phyloP scores from a whole-genome alignment of 1,140 invertebrate species.

The Drosophila bifasciata region DNA sequence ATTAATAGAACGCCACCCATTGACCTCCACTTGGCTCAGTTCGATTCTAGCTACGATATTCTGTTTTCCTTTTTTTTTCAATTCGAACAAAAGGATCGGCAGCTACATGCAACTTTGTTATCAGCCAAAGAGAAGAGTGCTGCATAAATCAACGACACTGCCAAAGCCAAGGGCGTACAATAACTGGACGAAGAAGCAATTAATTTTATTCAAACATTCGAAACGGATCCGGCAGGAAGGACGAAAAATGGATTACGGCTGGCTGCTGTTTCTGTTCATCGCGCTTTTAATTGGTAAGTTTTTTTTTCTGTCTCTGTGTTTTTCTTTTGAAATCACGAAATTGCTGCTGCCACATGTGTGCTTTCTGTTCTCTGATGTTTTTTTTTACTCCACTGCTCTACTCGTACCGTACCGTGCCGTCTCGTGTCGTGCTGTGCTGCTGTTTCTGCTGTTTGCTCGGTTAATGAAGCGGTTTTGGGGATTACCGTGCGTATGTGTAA shows the following conservation, averaged over 20 bases:
- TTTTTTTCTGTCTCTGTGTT: conserved; percentile 26
- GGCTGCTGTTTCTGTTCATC: conserved; percentile 63
- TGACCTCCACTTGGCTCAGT: conserved; percentile 24
- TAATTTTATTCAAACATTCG: conserved; percentile 62
- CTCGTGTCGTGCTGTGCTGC: conserved; percentile 1
- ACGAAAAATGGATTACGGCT: conserved; percentile 73
- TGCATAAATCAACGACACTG: conserved; percentile 43
- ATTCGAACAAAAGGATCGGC: conserved; percentile 33
- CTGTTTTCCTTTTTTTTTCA: conserved; percentile 30
- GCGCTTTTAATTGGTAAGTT: conserved; percentile 73
- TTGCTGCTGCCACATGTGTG: background rate
- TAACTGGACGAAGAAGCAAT: conserved; percentile 58
- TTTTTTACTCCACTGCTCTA: conserved; percentile 4
- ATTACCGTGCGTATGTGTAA: conserved; percentile 59
- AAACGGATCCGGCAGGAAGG: conserved; percentile 14
- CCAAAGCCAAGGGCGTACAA: conserved; percentile 49
- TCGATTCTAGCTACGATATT: conserved; percentile 47
- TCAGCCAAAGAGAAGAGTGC: conserved; percentile 19
- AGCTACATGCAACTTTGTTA: conserved; percentile 2
- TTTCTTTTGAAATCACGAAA: conserved; percentile 23
- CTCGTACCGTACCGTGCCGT: too few relatives aligned
- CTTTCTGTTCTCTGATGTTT: conserved; percentile 1
- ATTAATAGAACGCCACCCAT: conserved; percentile 68
- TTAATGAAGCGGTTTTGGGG: conserved; percentile 44
- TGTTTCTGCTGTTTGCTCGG: conserved; percentile 41